phyloP scores from a whole-genome alignment of 2,113 vertebrate species.

The Myrmophylax atrothorax region DNA sequence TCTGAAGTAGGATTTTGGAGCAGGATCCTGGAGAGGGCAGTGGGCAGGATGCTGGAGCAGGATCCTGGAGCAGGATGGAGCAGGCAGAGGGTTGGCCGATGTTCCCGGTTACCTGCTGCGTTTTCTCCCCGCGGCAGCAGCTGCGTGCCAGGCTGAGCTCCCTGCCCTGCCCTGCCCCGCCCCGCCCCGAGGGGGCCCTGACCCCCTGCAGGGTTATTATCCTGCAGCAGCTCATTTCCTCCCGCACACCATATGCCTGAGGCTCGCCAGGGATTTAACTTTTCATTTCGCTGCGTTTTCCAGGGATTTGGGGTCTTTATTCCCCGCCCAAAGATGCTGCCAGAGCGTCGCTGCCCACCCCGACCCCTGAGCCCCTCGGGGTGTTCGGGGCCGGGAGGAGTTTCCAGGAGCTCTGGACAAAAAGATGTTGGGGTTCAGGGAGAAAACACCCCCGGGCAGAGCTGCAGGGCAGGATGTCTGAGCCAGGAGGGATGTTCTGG shows the following conservation, averaged over 20 bases:
- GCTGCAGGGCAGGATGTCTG: not conserved
- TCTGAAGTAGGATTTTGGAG: too few relatives aligned
- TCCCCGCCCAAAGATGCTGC: not conserved
- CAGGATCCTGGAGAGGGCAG: too few relatives aligned
- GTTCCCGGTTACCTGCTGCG: not conserved
- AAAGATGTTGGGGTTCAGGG: not conserved
- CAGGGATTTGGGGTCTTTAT: not conserved
- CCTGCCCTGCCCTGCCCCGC: not conserved
- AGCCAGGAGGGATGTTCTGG: accelerated
- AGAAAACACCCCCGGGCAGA: not conserved
- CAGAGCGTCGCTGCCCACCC: not conserved
- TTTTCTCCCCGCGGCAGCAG: not conserved
- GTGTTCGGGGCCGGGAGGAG: not conserved
- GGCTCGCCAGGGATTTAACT: not conserved
- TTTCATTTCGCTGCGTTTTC: not conserved
- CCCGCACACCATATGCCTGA: constrained; percentile 48
- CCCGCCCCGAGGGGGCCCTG: not conserved
- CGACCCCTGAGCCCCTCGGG: accelerated
- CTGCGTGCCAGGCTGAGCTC: not conserved
- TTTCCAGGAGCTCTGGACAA: not conserved
- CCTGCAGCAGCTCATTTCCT: constrained; percentile 7
- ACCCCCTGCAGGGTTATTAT: constrained; percentile 28
- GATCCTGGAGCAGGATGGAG: not conserved
- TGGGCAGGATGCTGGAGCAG: too few relatives aligned
- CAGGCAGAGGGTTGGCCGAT: not conserved